Evolutionary conservation across 2,113 vertebrate genomes (phyloP).

Genomic region (Oreochromis tanganicae): DNA sequence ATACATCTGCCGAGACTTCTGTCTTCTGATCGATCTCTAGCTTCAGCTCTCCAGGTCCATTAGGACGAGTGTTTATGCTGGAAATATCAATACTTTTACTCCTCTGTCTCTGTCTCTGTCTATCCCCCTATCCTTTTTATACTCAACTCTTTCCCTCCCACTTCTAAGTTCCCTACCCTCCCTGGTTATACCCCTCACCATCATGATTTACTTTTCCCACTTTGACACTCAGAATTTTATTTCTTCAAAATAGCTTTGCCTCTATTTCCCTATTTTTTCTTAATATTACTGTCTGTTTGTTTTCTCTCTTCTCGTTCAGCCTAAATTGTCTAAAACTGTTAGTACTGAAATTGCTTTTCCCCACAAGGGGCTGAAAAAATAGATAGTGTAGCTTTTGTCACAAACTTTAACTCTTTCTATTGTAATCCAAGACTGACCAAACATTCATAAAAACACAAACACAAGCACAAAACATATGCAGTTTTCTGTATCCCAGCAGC

Average conservation of each 20-base stretch:
- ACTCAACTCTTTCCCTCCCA: not conserved
- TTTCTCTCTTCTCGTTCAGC: not conserved
- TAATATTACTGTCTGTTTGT: conserved; percentile 25
- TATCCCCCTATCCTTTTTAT: not conserved
- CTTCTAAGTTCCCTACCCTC: not conserved
- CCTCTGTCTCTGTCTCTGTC: not conserved
- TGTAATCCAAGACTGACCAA: not conserved
- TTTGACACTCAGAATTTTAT: conserved; percentile 16
- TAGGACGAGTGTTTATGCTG: conserved; percentile 56
- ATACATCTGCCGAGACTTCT: conserved; percentile 48
- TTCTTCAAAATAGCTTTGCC: not conserved
- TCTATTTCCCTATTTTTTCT: conserved; percentile 15
- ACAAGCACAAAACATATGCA: not conserved
- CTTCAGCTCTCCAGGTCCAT: conserved; percentile 36
- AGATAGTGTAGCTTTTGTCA: conserved; percentile 11
- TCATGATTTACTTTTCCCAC: conserved; percentile 12
- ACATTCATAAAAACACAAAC: not conserved
- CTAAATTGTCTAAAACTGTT: conserved; percentile 27
- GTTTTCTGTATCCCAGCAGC: conserved; percentile 7
- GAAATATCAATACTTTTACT: conserved; percentile 49
- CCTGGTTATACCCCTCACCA: not conserved
- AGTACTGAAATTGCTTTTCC: conserved; percentile 36
- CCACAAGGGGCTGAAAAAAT: conserved; percentile 15
- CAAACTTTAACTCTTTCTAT: not conserved
- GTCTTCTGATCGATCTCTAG: conserved; percentile 45